phyloP scores from a whole-genome alignment of 2,113 vertebrate species.

The Apus apus region DNA sequence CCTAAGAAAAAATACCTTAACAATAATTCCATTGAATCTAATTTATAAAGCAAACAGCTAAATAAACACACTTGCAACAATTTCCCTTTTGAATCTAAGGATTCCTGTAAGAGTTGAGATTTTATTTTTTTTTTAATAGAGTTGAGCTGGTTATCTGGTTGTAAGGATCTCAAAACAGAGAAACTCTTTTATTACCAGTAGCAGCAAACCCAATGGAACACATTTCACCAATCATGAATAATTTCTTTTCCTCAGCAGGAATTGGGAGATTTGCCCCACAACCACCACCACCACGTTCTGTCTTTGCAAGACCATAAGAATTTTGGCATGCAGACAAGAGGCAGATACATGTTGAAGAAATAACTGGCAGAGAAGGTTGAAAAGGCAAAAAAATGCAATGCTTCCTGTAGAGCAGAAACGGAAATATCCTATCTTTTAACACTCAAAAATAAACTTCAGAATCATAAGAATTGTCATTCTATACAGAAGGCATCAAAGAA shows the following conservation, averaged over 20 bases:
- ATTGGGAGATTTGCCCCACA: not conserved
- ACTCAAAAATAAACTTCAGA: not conserved
- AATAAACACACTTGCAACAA: not conserved
- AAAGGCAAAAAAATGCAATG: not conserved
- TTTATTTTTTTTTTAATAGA: not conserved
- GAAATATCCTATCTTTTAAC: not conserved
- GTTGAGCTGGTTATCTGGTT: not conserved
- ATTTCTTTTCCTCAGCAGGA: constrained; percentile 29
- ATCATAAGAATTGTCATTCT: not conserved
- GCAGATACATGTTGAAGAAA: constrained; percentile 19
- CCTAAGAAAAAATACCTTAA: not conserved
- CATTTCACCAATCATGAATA: constrained; percentile 8
- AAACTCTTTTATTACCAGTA: not conserved
- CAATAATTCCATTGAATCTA: not conserved
- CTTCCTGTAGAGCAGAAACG: not conserved
- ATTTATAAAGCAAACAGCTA: not conserved
- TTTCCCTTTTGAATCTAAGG: not conserved
- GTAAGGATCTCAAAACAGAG: not conserved
- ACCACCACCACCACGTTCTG: not conserved
- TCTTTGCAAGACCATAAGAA: not conserved
- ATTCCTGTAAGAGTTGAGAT: not conserved
- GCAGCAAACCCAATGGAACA: not conserved
- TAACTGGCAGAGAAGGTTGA: constrained; percentile 5
- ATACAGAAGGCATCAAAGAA: not conserved
- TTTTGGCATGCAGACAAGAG: constrained; percentile 1